Percentiles rank a stretch among this genome's conserved stretches.
phyloP scores from a whole-genome alignment of 2,888 invertebrate genomes.

The Drosophila quasianomalipes region DNA sequence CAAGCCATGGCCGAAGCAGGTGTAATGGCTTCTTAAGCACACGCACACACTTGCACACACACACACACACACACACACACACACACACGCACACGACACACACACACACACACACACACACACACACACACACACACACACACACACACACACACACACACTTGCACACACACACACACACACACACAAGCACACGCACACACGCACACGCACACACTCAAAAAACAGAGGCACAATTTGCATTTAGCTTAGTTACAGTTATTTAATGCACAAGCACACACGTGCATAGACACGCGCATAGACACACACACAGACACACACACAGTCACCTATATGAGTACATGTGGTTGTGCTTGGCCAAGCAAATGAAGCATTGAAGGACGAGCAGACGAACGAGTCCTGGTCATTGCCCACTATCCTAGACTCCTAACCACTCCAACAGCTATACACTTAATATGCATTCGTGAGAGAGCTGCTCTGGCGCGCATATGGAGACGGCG shows the following conservation, averaged over 20 bases:
- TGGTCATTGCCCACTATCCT: constrained; percentile 16
- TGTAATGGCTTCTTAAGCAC: constrained; percentile 46
- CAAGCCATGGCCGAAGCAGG: constrained; percentile 7
- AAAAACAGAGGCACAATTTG: constrained; percentile 62
- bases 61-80: constrained; percentile 3
- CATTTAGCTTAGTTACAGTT: constrained; percentile 70
- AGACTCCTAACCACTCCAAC: background rate
- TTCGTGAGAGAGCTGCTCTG: constrained; percentile 27
- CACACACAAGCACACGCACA: constrained; percentile 3
- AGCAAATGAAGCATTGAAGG: constrained; percentile 56
- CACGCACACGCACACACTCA: constrained; percentile 18
- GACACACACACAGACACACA: constrained; percentile 24
- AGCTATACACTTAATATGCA: constrained; percentile 40
- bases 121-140: constrained; percentile 10
- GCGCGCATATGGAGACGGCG: background rate
- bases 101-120: constrained; percentile 21
- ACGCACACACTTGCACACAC: constrained; percentile 8
- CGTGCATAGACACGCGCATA: constrained; percentile 19
- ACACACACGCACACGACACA: constrained; percentile 13
- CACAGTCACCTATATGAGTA: constrained; percentile 48
- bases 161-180: constrained; percentile 8
- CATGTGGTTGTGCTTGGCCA: constrained; percentile 60
- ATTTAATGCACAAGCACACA: constrained; percentile 58
- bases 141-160: constrained; percentile 10
- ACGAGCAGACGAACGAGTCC: constrained; percentile 30